phyloP scores from a whole-genome alignment of 2,113 vertebrate species.

The Sitta europaea region DNA sequence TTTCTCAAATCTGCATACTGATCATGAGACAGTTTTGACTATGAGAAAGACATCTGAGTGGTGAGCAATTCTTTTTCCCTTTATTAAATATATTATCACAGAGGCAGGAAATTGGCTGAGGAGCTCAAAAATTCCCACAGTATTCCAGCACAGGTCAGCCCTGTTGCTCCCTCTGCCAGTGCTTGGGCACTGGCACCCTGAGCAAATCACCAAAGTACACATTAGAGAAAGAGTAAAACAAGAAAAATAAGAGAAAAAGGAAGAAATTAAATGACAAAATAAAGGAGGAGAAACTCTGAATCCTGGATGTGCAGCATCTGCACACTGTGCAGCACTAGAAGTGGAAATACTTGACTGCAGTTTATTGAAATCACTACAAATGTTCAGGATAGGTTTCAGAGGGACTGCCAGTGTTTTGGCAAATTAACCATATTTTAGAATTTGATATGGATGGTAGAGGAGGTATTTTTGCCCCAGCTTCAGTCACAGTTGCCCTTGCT shows the following conservation, averaged over 20 bases:
- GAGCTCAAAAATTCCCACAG: not conserved
- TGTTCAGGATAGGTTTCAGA: not conserved
- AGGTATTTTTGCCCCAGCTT: not conserved
- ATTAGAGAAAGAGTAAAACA: not conserved
- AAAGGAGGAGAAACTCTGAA: not conserved
- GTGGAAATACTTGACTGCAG: not conserved
- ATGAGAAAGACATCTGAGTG: not conserved
- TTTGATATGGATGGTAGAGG: not conserved
- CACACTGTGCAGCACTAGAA: not conserved
- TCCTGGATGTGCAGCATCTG: not conserved
- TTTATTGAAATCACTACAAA: not conserved
- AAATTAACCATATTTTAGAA: not conserved
- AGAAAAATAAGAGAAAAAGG: not conserved
- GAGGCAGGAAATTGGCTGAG: not conserved
- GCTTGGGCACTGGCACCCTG: not conserved
- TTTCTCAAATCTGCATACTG: not conserved
- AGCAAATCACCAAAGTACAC: not conserved
- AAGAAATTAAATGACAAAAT: not conserved
- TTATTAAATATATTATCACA: not conserved
- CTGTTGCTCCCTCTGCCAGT: not conserved
- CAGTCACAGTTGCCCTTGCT: not conserved
- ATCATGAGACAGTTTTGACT: not conserved
- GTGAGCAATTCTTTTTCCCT: not conserved
- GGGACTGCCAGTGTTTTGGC: not conserved
- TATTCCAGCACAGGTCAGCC: not conserved